phyloP scores from a whole-genome alignment of 2,888 invertebrate genomes.

The Holacanthella duospinosa region DNA sequence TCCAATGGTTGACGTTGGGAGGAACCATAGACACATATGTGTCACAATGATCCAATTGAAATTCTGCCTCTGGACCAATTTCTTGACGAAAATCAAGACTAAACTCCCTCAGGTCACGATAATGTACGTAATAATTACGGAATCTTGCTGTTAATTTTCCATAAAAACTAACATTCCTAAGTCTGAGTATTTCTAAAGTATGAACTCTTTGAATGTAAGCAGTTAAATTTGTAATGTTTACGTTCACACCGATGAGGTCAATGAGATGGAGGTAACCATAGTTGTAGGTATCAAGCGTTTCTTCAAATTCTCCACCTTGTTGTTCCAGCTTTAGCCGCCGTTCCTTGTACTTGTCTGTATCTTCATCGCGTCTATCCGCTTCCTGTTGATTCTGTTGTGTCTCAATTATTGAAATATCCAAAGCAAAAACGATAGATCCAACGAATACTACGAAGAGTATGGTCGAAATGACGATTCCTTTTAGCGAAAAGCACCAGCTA shows the following conservation, averaged over 20 bases:
- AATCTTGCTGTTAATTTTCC: neutral
- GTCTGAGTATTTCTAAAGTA: neutral
- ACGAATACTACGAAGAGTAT: neutral
- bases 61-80: neutral
- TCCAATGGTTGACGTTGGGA: neutral
- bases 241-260: neutral
- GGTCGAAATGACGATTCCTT: neutral
- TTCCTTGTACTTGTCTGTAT: neutral
- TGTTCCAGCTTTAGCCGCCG: neutral
- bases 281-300: neutral
- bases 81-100: neutral
- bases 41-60: neutral
- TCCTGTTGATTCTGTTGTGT: too few relatives aligned
- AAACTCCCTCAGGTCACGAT: neutral
- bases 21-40: too few relatives aligned
- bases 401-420: neutral
- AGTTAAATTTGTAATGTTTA: neutral
- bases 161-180: neutral
- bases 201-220: neutral
- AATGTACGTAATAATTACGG: neutral
- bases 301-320: neutral
- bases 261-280: neutral
- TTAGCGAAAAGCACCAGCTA: neutral
- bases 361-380: neutral
- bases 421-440: neutral